Evolutionary conservation across 2,113 vertebrate genomes (phyloP), one percentile per base, ranked within the genome.

Genomic region (Carassius auratus): DNA sequence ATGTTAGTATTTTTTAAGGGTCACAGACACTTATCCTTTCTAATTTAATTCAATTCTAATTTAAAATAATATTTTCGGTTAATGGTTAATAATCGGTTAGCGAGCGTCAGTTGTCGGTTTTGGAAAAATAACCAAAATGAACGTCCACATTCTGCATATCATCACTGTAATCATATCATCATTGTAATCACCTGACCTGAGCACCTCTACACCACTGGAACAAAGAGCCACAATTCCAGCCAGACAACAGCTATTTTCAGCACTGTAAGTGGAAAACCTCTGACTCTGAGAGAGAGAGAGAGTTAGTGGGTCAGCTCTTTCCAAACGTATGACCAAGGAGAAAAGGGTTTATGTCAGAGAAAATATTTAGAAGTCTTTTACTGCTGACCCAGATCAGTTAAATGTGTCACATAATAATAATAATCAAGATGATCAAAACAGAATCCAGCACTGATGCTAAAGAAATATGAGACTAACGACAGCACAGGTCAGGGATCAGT

Each of bases 241-340:
- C 26, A 36, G 52, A 59, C 55, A 79, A 42, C 33, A 79, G 33
- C 52, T 79, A 42, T 62, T 79, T 62, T 79, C 23, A 61, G 42
- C 57, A 62, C 3, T 38, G 5, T 14, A 9, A 36, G 76, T 23
- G 76, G 76, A 59, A 38, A 59, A 78, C 76, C 50, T 77, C 48
- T 75, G 59, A 61, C 52, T 55, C 52, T 55, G 52, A 23, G 59
- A 61, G 21, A 45, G 9, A 48, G 45, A 48, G 45, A 12, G n/a
- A 23, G 76, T 8, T 14, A 36, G 55, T 61, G 4, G 76, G 55
- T 61, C 76, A n/a, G 55, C 9, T 42, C 33, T 79, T 79, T 15
- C 55, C 36, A 5, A 61, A 42, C 1, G 0, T 42, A n/a, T 61
- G 6, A 78, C 33, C 50, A 77, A 21, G 5, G 52, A 26, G 9